phyloP scores from a whole-genome alignment of 2,113 vertebrate species.

The Lagopus muta region DNA sequence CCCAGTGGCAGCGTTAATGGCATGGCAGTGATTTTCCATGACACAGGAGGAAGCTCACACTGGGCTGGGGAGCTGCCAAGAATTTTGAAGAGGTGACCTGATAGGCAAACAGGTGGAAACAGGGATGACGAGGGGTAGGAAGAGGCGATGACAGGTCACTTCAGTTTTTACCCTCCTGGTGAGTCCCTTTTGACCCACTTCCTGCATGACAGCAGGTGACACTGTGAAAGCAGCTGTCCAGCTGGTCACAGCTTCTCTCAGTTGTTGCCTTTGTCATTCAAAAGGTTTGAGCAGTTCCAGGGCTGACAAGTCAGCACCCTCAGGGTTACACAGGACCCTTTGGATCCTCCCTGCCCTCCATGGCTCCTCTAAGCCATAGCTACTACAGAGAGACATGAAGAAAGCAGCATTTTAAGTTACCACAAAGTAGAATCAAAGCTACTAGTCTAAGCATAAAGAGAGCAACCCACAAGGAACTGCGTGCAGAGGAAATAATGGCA shows the following conservation, averaged over 20 bases:
- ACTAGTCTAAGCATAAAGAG: not conserved
- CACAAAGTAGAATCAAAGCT: not conserved
- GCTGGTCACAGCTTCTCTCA: not conserved
- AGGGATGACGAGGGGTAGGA: not conserved
- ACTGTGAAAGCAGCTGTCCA: not conserved
- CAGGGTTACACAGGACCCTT: not conserved
- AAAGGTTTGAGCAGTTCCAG: not conserved
- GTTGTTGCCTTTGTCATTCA: not conserved
- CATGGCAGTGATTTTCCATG: fast-evolving
- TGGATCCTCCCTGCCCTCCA: not conserved
- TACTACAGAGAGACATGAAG: not conserved
- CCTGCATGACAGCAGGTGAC: not conserved
- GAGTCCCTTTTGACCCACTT: not conserved
- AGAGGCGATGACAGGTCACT: not conserved
- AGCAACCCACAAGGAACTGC: not conserved
- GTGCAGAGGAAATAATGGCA: not conserved
- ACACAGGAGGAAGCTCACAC: not conserved
- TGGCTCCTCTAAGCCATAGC: not conserved
- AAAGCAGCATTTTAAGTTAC: not conserved
- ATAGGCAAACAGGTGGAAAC: not conserved
- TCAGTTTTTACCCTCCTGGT: not conserved
- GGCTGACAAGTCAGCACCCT: not conserved
- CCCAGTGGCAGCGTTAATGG: not conserved
- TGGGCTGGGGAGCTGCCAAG: not conserved
- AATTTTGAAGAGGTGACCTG: not conserved